Conservation (phyloP, 2,113 vertebrate species). For the Ibidorhyncha struthersii region DNA sequence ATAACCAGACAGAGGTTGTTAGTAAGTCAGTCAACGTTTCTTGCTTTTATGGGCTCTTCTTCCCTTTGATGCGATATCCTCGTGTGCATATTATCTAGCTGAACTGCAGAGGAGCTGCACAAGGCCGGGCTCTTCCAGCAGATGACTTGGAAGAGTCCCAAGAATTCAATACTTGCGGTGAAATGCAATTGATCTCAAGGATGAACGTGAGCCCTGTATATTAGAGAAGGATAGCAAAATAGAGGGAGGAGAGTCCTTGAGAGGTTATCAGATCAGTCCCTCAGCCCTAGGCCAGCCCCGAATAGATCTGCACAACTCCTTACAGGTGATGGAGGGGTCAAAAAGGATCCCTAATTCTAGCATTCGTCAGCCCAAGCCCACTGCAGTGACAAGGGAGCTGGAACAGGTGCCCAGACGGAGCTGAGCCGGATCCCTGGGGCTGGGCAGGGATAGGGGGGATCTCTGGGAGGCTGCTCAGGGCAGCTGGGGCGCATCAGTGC, state of each 20-base stretch:
- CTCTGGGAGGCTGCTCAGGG: background rate
- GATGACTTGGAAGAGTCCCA: background rate
- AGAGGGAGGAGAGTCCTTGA: background rate
- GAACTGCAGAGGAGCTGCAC: background rate
- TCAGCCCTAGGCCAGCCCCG: background rate
- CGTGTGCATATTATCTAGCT: background rate
- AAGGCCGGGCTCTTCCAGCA: background rate
- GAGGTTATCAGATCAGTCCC: background rate
- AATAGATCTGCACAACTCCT: background rate
- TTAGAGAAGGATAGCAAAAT: background rate
- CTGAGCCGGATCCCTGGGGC: background rate
- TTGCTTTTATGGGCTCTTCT: background rate
- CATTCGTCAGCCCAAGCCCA: background rate
- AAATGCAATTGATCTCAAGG: background rate
- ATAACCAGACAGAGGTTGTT: background rate
- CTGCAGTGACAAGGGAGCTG: background rate
- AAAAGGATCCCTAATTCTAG: background rate
- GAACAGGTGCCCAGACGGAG: fast-evolving
- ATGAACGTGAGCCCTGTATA: background rate
- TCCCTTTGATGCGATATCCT: background rate
- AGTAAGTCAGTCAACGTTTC: background rate
- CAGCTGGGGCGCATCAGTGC: fast-evolving
- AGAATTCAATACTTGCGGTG: background rate
- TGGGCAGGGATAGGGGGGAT: background rate
- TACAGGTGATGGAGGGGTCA: background rate